Base-by-base conservation (phyloP, 1,140 invertebrate species). In the Cylas formicarius region DNA sequence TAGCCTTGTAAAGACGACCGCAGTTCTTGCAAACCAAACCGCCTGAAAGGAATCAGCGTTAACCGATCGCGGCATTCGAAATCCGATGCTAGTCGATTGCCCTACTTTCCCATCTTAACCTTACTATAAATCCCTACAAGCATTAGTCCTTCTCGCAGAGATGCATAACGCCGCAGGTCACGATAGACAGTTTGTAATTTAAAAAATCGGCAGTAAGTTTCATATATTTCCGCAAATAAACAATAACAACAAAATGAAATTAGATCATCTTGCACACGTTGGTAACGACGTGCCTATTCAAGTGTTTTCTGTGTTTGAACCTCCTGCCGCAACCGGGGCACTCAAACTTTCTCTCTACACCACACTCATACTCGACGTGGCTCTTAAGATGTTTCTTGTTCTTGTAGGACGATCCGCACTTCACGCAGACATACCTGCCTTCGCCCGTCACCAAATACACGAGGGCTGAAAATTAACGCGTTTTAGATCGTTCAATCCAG, bases 11-110 rank as follows among this genome's bases (percentile, higher is more conserved):
- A 44, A 65, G 64, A 56, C 72, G 72, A 18, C 72, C 70, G 58
- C 76, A 78, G 49, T 71, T 71, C 39, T 68, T 69, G 60, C 75
- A 77, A 38, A 65, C 63, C 53, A 68, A 70, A 13, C 64, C n/a
- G 1, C 36, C 36, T n/a, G n/a, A n/a, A n/a, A n/a, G n/a, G n/a
- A n/a, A n/a, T n/a, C n/a, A n/a, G n/a, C n/a, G n/a, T n/a, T n/a
- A n/a, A n/a, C n/a, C 28, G 14, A 45, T 77, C 73, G 11, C 75
- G 72, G 58, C 80, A 82, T 56, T 81, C 78, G 58, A 75, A 80
- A 44, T 74, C 77, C 45, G 72, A 72, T n/a, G n/a, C n/a, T n/a
- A n/a, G n/a, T n/a, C n/a, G n/a, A n/a, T n/a, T n/a, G n/a, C n/a
- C n/a, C n/a, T n/a, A n/a, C n/a, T n/a, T n/a, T n/a, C n/a, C n/a